Conservation (phyloP, 2,113 vertebrate genomes). For the Stegostoma tigrinum region DNA sequence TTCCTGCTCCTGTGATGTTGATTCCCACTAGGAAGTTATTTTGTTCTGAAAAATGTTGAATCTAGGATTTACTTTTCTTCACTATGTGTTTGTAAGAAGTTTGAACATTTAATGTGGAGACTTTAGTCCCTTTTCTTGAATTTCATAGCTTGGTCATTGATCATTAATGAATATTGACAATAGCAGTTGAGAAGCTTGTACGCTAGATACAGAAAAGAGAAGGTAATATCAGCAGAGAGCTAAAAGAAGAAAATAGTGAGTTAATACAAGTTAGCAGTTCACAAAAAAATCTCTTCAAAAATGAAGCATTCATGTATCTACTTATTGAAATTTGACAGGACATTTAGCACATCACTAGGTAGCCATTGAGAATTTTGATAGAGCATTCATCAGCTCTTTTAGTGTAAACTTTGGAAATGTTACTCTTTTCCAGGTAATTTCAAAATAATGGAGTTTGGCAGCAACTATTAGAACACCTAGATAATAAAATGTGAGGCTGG, state of each 20-base stretch:
- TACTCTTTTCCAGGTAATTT: slow-evolving; percentile 5
- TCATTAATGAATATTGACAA: neutral
- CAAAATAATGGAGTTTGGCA: neutral
- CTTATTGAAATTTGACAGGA: neutral
- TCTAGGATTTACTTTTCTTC: neutral
- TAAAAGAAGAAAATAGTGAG: neutral
- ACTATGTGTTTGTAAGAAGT: neutral
- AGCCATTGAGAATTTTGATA: neutral
- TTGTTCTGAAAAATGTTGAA: neutral
- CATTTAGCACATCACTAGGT: too few species aligned
- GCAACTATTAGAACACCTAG: neutral
- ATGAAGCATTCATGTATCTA: neutral
- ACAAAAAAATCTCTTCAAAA: neutral
- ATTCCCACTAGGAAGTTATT: neutral
- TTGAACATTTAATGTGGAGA: neutral
- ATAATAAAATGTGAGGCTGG: too few species aligned
- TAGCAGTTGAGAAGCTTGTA: neutral
- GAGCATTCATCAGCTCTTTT: too few species aligned
- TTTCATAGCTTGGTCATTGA: neutral
- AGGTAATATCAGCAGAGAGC: neutral
- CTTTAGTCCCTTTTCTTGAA: neutral
- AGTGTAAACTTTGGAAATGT: neutral
- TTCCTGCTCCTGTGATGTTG: too few species aligned
- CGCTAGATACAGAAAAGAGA: neutral
- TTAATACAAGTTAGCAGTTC: neutral